Percentiles rank a stretch among this genome's conserved stretches.
phyloP scores from a whole-genome alignment of 1,140 invertebrate species.

The Forficula auricularia region DNA sequence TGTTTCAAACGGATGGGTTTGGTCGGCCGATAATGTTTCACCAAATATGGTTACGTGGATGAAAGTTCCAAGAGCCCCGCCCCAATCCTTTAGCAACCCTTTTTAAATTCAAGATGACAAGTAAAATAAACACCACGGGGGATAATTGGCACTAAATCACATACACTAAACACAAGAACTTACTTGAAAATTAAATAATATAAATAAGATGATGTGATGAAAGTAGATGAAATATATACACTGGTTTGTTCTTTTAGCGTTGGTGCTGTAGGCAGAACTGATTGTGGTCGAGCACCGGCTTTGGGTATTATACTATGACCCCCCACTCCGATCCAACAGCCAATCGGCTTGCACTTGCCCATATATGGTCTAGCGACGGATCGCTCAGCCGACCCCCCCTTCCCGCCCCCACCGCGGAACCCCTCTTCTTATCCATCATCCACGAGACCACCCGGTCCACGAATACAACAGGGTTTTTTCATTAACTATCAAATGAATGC shows the following conservation, averaged over 20 bases:
- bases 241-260: not conserved
- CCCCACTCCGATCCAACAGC: slow-evolving; percentile 21
- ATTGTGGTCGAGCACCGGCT: not conserved
- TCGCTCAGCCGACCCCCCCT: slow-evolving; percentile 17
- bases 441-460: no score
- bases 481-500: no score
- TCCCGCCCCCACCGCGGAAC: no score
- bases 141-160: not conserved
- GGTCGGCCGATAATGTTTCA: not conserved
- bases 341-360: slow-evolving; percentile 32
- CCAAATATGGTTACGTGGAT: slow-evolving; percentile 6
- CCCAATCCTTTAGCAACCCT: not conserved
- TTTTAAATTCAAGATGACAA: not conserved
- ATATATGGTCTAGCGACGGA: slow-evolving; percentile 30
- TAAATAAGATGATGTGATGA: no score
- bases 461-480: no score
- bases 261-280: not conserved
- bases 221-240: slow-evolving; percentile 1
- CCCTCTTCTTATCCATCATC: no score
- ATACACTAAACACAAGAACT: slow-evolving; percentile 13
- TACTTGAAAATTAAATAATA: slow-evolving; percentile 14
- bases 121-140: no score
- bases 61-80: no score
- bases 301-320: not conserved
- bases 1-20: no score